Evolutionary conservation across 1,140 invertebrate genomes (phyloP).

Genomic region (Glossosoma conforme): DNA sequence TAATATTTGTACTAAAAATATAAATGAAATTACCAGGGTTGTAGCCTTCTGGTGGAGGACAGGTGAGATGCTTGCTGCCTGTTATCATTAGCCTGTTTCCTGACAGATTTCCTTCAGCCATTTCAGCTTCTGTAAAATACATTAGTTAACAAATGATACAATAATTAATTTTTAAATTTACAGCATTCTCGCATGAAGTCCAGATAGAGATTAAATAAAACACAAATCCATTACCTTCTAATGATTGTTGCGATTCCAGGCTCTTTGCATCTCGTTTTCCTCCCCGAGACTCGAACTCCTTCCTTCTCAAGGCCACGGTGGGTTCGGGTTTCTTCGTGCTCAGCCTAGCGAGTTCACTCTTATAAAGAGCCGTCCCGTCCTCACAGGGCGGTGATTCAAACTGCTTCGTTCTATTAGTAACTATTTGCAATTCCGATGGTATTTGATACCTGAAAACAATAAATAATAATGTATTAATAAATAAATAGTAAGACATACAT

Average conservation of each 20-base stretch:
- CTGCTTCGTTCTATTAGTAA: slow-evolving; percentile 65
- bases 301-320: slow-evolving; percentile 66
- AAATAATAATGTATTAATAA: slow-evolving; percentile 11
- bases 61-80: slow-evolving; percentile 71
- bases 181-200: neutral
- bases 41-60: slow-evolving; percentile 62
- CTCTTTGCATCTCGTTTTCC: slow-evolving; percentile 41
- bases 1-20: too few species aligned
- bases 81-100: slow-evolving; percentile 70
- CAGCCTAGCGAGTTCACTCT: slow-evolving; percentile 67
- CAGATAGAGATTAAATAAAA: neutral
- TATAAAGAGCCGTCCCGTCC: slow-evolving; percentile 62
- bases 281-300: slow-evolving; percentile 65
- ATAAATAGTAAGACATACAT: neutral
- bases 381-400: slow-evolving; percentile 60
- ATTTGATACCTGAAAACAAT: slow-evolving; percentile 48
- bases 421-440: slow-evolving; percentile 57
- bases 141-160: neutral
- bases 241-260: slow-evolving; percentile 43
- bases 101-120: slow-evolving; percentile 51
- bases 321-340: slow-evolving; percentile 64
- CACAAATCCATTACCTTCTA: slow-evolving; percentile 35
- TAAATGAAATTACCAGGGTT: slow-evolving; percentile 39
- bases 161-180: neutral
- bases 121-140: slow-evolving; percentile 24